These are phyloP conservation scores for Galeopterus variegatus DNA, from an alignment of 2,113 vertebrate species.

Conservation along the genomic window DNA sequence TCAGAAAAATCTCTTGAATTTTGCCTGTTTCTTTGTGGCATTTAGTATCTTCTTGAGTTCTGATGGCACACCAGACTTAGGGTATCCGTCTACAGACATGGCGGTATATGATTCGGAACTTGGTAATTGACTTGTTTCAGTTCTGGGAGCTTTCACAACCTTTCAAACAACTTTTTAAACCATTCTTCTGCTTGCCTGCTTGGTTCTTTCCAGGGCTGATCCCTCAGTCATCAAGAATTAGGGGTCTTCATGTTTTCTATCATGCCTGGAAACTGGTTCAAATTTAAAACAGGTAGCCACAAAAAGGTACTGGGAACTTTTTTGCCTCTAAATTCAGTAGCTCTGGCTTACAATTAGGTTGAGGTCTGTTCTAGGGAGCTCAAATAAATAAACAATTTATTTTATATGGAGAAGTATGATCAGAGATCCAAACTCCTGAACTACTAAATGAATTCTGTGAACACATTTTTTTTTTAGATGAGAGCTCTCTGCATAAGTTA, in stretches of 20 bases:
- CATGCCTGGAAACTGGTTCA: not conserved
- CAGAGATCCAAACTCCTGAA: not conserved
- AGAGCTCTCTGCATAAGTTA: not conserved
- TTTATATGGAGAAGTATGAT: not conserved
- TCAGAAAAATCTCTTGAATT: not conserved
- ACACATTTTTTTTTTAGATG: not conserved
- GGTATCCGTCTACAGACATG: not conserved
- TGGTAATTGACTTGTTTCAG: not conserved
- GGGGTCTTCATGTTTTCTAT: not conserved
- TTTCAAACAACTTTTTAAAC: not conserved
- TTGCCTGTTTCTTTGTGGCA: not conserved
- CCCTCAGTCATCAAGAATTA: not conserved
- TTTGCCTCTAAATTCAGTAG: not conserved
- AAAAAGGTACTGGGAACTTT: not conserved
- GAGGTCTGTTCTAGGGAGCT: not conserved
- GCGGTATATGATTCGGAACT: not conserved
- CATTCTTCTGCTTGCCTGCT: not conserved
- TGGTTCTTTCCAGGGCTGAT: not conserved
- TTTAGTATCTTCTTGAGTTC: not conserved
- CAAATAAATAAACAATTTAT: not conserved
- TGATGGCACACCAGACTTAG: not conserved
- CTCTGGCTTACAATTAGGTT: not conserved
- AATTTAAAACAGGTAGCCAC: not conserved
- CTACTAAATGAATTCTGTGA: not conserved
- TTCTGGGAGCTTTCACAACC: not conserved